Conservation (phyloP, 2,888 invertebrate genomes). For the Allacma fusca region DNA sequence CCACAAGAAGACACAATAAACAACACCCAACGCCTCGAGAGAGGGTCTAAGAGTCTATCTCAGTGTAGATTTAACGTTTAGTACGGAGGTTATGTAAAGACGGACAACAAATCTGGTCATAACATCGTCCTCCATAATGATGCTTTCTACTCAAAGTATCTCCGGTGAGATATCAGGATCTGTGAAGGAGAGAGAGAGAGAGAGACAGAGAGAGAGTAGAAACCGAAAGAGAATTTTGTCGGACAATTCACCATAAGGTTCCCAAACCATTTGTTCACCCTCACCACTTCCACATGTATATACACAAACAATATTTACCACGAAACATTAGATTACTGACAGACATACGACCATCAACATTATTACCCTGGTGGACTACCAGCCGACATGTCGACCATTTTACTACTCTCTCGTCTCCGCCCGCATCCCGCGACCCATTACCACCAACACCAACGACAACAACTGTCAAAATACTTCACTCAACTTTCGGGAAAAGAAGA, state of each 20-base stretch:
- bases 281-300: background rate
- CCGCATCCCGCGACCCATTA: constrained; percentile 20
- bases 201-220: constrained; percentile 17
- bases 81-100: too few species aligned
- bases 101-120: too few species aligned
- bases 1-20: constrained; percentile 48
- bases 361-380: constrained; percentile 23
- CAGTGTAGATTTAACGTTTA: background rate
- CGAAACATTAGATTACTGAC: constrained; percentile 45
- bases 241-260: constrained; percentile 35
- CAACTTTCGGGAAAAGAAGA: constrained; percentile 4
- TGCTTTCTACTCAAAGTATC: background rate
- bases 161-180: background rate
- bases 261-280: constrained; percentile 38
- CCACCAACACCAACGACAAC: constrained; percentile 18
- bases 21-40: constrained; percentile 40
- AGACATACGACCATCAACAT: constrained; percentile 40
- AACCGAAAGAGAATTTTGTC: constrained; percentile 30
- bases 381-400: constrained; percentile 25
- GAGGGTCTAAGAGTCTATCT: constrained; percentile 20
- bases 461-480: constrained; percentile 23
- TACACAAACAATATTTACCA: constrained; percentile 40
- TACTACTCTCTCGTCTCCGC: constrained; percentile 17
- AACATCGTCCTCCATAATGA: background rate
- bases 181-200: constrained; percentile 4